Base-by-base conservation (phyloP, 2,113 vertebrate genomes). In the Podilymbus podiceps region DNA sequence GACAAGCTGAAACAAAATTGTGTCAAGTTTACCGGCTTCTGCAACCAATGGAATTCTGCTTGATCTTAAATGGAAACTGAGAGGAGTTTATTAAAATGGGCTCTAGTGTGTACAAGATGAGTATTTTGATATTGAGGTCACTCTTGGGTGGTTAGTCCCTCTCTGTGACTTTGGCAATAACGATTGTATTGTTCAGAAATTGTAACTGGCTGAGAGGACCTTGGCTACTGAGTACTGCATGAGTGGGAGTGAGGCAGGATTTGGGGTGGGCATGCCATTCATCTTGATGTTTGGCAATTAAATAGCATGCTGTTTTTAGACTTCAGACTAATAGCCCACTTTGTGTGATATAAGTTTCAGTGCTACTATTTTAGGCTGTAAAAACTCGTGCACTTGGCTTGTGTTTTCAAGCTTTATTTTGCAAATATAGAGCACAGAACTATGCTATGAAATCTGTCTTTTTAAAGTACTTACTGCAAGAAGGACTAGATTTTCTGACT, bases 401-500 rank as follows among this genome's bases (percentile, higher is more conserved):
- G 2, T 31, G 24, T 93, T 95, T 94, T 56, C 38, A 60, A 49
- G 62, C 50, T 84, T 90, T 50, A 40, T 47, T 90, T 93, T 95
- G 72, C 88, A 67, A 92, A 60, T 80, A 30, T 1, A 27, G 17
- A 68, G 31, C 18, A 18, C 56, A 50, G 72, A 76, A 44, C 28
- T 83, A 9, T 80, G 63, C 40, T 80, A 40, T 18, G 28, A 84
- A 92, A 83, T 84, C 35, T 80, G 33, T 88, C 46, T 89, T 95
- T 88, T 83, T 83, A 14, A 79, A 90, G 49, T 72, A 55, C 49
- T 67, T 92, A 49, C 6, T 68, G 42, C 6, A 11, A 62, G 79
- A 77, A 75, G 83, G 79, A n/a, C 77, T 90, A 49, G 49, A 53
- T 92, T 96, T 94, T 93, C 83, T 93, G 92, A 24, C 76, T 68